Conservation (phyloP, 2,888 invertebrate genomes). For the Thymelicus acteon region DNA sequence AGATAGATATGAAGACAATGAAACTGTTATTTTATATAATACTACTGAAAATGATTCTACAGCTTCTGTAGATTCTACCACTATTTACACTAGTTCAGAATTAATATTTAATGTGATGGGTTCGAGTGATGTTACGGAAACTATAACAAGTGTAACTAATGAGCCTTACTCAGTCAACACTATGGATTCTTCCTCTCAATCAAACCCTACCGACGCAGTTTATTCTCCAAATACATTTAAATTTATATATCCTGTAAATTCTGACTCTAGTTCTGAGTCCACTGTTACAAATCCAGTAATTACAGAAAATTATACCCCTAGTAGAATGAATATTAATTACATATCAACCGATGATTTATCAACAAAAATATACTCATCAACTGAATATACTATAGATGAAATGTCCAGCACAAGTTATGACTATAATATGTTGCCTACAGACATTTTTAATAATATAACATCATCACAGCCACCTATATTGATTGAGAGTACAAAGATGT, state of each 20-base stretch:
- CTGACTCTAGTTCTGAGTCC: conserved; percentile 38
- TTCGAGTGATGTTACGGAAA: conserved; percentile 31
- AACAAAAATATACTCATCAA: conserved; percentile 47
- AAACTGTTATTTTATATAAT: neutral
- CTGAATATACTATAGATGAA: neutral
- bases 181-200: neutral
- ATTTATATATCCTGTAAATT: conserved; percentile 3
- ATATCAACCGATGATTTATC: conserved; percentile 23
- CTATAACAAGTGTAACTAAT: neutral
- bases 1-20: conserved; percentile 17
- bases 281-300: conserved; percentile 26
- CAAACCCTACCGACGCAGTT: neutral
- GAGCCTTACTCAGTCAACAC: conserved; percentile 17
- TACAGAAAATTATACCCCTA: neutral
- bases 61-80: conserved; percentile 10
- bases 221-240: neutral
- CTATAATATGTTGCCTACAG: neutral
- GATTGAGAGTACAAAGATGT: conserved; percentile 14
- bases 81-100: conserved; percentile 30
- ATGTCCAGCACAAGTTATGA: neutral
- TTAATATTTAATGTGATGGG: conserved; percentile 36
- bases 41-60: neutral
- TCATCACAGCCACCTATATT: neutral
- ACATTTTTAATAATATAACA: neutral
- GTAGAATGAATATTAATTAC: conserved; percentile 26